phyloP scores from a whole-genome alignment of 2,113 vertebrate species.

The Apteryx owenii region DNA sequence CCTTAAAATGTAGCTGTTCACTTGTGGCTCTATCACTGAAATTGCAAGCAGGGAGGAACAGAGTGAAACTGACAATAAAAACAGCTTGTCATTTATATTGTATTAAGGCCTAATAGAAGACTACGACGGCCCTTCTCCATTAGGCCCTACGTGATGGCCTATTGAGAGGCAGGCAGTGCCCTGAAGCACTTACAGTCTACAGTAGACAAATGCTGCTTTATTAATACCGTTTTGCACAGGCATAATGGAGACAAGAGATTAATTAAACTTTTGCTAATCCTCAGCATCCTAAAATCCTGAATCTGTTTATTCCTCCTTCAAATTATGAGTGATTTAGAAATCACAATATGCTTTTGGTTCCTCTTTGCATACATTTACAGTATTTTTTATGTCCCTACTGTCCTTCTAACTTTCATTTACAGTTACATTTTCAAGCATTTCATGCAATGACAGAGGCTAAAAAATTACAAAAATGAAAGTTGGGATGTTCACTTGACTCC shows the following conservation, averaged over 20 bases:
- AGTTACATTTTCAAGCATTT: not conserved
- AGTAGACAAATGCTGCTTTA: not conserved
- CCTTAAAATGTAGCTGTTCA: not conserved
- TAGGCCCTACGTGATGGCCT: not conserved
- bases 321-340: not conserved
- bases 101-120: not conserved
- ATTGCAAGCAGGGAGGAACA: not conserved
- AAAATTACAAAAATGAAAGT: not conserved
- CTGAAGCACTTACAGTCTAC: not conserved
- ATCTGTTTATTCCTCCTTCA: not conserved
- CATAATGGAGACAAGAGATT: slow-evolving; percentile 6
- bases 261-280: not conserved
- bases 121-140: not conserved
- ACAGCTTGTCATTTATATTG: not conserved
- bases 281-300: not conserved
- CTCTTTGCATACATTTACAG: not conserved
- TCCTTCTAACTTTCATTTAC: not conserved
- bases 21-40: not conserved
- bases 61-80: not conserved
- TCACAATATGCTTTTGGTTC: not conserved
- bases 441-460: not conserved
- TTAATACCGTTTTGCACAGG: not conserved
- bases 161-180: not conserved
- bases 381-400: not conserved
- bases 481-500: not conserved